Evolutionary conservation across 2,113 vertebrate genomes (phyloP), one percentile per base, ranked within the genome.

Genomic region (Megaleporinus macrocephalus): DNA sequence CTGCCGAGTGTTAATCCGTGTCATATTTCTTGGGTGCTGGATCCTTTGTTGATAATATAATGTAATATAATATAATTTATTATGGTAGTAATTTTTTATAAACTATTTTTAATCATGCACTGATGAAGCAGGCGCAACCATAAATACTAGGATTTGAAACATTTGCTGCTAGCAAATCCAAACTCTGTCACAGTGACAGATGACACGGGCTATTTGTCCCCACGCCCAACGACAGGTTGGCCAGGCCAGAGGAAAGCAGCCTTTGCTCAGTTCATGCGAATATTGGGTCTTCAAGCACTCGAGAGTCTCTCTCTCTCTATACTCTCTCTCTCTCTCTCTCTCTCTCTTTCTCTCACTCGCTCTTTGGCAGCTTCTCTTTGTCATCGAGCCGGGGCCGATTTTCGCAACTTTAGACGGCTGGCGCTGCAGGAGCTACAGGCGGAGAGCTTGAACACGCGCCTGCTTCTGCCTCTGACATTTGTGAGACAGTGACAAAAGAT

Each of bases 401-500:
- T 61, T 26, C 76, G 29, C 81, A 47, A 47, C n/a, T n/a, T 75
- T 44, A 75, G 77, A 76, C 27, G 33, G 49, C 69, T 61, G 69
- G 72, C 61, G 36, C 74, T 70, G 53, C 68, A 20, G 26, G 47
- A 72, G 61, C 65, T 69, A 11, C 72, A 24, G 80, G 72, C 72
- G 4, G 49, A 77, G 24, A 49, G 65, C 63, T 47, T 61, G 57
- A 66, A 55, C 74, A 33, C 53, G 61, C 22, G 63, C 36, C 66
- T 57, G 36, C 63, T 75, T 63, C 57, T 59, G 62, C 62, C 33
- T n/a, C 66, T 80, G 73, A 68, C 69, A 73, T 79, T 69, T 79
- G 47, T 33, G 51, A 80, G 76, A 86, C 72, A 12, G 13, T 80
- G 77, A 86, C 78, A 73, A 83, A 83, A 73, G 65, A 83, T 27